Base-by-base conservation (phyloP, 2,888 invertebrate genomes). In the Yponomeuta plumbellus region DNA sequence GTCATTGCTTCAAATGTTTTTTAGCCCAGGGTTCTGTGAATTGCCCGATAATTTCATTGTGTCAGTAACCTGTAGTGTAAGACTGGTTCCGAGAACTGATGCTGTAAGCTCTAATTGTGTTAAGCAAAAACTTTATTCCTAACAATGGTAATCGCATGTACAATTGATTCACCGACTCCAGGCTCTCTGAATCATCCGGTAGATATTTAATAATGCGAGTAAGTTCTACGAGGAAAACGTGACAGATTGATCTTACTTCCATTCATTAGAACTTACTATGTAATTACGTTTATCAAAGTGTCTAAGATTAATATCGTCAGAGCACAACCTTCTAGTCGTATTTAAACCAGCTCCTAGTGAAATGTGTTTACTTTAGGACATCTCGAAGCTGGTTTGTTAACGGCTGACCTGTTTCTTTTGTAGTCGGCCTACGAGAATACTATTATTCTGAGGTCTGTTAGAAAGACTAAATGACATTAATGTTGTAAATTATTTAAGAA, bases 91-190 rank as follows among this genome's bases (percentile, higher is more conserved):
- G n/a, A 71, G 77, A 80, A 78, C 66, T 68, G 69, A 72, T 73
- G 71, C 70, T 73, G 71, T 71, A 72, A 71, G 74, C 79, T 81
- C 78, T 86, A 86, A 87, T 86, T 87, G 82, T 74, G 75, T 72
- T 76, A 73, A 78, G 81, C 83, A 85, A 85, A 87, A 87, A 87
- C 76, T 68, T 71, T 75, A 76, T 77, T 80, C 11, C 39, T 20
- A 78, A 83, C 86, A 85, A 85, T 84, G 77, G 78, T 76, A 80
- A 81, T 77, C 78, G 80, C 83, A 81, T 84, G 84, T 85, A 77
- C 83, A 84, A 84, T 81, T 22, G 22, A 59, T 6, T 59, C 59
- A 8, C 44, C 5, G 17, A 59, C 21, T 59, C 22, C 21, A 21
- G 23, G 5, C 23, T 52, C 44, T 52, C 44, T 52, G 44, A 52